Conservation (phyloP, 2,113 vertebrate genomes). For the Grantiella picta region DNA sequence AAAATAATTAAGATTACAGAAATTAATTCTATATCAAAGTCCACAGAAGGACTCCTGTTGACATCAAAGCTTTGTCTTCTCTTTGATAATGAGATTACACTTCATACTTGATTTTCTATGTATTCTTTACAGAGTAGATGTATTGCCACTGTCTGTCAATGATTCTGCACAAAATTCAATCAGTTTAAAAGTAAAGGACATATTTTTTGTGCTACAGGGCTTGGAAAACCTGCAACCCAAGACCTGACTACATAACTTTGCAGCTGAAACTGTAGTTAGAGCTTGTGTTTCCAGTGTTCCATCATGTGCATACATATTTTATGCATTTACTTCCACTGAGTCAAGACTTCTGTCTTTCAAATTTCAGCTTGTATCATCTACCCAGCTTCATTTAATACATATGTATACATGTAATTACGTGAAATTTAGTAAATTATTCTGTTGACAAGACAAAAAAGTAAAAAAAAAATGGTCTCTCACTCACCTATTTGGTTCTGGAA, state of each 20-base stretch:
- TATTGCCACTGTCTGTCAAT: neutral
- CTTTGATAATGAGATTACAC: slow-evolving; percentile 39
- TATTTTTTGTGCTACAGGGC: neutral
- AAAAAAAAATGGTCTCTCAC: neutral
- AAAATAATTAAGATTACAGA: slow-evolving; percentile 49
- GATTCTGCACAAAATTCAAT: neutral
- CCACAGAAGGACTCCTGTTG: neutral
- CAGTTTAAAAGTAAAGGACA: neutral
- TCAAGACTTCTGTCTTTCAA: neutral
- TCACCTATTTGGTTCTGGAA: neutral
- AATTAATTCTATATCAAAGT: slow-evolving; percentile 31
- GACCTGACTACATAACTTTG: neutral
- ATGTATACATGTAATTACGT: neutral
- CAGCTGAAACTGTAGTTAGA: neutral
- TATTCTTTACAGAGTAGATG: neutral
- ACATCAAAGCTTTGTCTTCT: slow-evolving; percentile 32
- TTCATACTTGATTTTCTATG: neutral
- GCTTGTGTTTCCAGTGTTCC: neutral
- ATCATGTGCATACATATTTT: neutral
- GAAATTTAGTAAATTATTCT: neutral
- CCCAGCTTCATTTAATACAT: neutral
- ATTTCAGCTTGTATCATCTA: neutral
- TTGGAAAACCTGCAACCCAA: neutral
- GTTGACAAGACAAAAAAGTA: neutral
- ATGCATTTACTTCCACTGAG: neutral